Conservation (phyloP, 2,888 invertebrate species). For the Xanthia togata region DNA sequence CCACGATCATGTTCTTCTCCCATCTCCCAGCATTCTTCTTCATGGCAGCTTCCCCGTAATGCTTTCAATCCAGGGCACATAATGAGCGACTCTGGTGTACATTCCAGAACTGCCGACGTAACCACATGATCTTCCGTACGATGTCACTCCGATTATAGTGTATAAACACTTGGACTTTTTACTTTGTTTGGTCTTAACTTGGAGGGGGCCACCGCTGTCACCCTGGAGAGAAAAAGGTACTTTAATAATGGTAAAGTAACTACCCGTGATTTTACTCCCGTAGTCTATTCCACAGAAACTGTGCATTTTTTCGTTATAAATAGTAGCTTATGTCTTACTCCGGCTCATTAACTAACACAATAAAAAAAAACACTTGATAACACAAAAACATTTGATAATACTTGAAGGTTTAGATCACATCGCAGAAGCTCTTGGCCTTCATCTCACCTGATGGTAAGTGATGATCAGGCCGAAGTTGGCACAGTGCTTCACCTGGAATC, state of each 20-base stretch:
- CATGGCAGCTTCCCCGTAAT: constrained; percentile 4
- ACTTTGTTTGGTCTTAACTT: not conserved
- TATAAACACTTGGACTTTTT: constrained; percentile 16
- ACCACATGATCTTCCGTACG: constrained; percentile 77
- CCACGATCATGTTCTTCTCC: too few species aligned
- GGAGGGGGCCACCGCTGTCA: constrained; percentile 54
- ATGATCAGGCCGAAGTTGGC: too few species aligned
- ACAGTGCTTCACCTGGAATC: too few species aligned
- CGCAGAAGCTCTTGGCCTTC: too few species aligned
- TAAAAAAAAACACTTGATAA: too few species aligned
- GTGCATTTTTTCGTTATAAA: too few species aligned
- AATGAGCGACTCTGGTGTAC: constrained; percentile 89
- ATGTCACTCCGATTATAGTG: constrained; percentile 50
- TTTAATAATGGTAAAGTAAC: not conserved
- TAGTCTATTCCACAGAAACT: not conserved
- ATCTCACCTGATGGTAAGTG: too few species aligned
- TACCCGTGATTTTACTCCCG: too few species aligned
- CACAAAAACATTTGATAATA: too few species aligned
- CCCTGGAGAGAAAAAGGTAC: constrained; percentile 23
- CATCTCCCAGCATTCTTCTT: not conserved
- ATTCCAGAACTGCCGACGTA: constrained; percentile 85
- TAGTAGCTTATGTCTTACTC: too few species aligned
- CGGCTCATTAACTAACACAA: too few species aligned
- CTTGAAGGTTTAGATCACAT: too few species aligned
- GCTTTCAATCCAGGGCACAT: constrained; percentile 84